These are phyloP conservation scores for Cydia splendana DNA, from an alignment of 1,140 invertebrate species.

Conservation along the genomic window DNA sequence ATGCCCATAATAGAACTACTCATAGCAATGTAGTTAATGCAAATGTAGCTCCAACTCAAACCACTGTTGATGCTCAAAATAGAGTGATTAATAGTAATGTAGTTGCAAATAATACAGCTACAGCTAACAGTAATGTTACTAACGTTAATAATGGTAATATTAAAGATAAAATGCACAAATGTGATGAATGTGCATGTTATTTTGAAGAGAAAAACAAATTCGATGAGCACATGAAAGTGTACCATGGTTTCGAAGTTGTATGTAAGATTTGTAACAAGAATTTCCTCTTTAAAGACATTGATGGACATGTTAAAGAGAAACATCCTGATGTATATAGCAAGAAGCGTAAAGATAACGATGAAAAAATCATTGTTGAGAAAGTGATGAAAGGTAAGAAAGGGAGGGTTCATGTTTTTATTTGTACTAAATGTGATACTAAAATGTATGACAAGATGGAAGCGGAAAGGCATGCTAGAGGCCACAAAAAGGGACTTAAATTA, in stretches of 20 bases:
- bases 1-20: background rate
- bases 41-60: background rate
- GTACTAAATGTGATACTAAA: slow-evolving; percentile 12
- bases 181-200: slow-evolving; percentile 1
- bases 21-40: slow-evolving; percentile 13
- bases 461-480: background rate
- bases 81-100: background rate
- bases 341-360: background rate
- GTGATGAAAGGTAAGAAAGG: background rate
- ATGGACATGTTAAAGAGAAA: background rate
- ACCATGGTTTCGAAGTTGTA: slow-evolving; percentile 5
- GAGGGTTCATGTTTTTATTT: background rate
- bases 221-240: slow-evolving; percentile 8
- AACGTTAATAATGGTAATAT: background rate
- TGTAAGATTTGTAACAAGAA: slow-evolving; percentile 26
- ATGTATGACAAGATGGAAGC: background rate
- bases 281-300: slow-evolving; percentile 7
- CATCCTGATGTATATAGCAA: background rate
- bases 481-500: background rate
- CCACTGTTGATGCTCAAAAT: background rate
- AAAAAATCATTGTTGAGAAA: background rate
- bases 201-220: slow-evolving; percentile 13
- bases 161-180: slow-evolving; percentile 22
- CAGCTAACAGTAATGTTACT: background rate
- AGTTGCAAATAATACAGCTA: background rate